Evolutionary conservation across 1,140 invertebrate species (phyloP), one percentile per base, ranked within the genome.

Genomic region (Schlechtendalia chinensis): DNA sequence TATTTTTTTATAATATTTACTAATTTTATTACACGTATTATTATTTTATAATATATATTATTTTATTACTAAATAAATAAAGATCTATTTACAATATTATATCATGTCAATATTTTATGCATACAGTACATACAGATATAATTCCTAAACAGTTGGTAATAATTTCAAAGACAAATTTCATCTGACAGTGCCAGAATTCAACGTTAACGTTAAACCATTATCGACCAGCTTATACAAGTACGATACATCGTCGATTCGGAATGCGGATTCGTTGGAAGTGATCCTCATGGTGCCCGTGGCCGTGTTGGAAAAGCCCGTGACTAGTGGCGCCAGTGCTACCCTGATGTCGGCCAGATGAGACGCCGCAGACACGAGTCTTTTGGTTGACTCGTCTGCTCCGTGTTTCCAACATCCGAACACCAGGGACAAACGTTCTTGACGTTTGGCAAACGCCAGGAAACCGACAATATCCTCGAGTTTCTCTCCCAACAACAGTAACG

Each of bases 201-300:
- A 58, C 17, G 27, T 59, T 24, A 79, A 29, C 10, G 39, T 61
- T 12, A 79, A 19, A 29, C 56, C 56, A 50, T 63, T 50, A 10
- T 79, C 75, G 1, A 14, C 17, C 1, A 79, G 45, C 1, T 79
- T 79, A 19, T 79, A 79, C 17, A 79, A 19, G 2, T 79, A 79
- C 47, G 75, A 79, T 11, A 63, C 17, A 5, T 79, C 69, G 1
- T 72, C 69, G n/a, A 53, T 54, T n/a, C 5, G 3, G 17, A 5
- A 47, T 1, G 27, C 0, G 5, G 75, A 24, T 63, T 50, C 58
- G 3, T 58, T 14, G n/a, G 56, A 47, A 47, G 75, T 79, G 14
- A 79, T 79, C 8, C 58, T 63, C 75, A 79, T 79, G 10, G 58
- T 50, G 22, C 75, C 75, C 14, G 75, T 79, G 4, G 75, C 75